A percentile compares a stretch with the other conserved stretches of the same genome.
These are phyloP conservation scores for Dasypolia templi DNA, from an alignment of 2,888 invertebrate genomes.

Conservation along the genomic window DNA sequence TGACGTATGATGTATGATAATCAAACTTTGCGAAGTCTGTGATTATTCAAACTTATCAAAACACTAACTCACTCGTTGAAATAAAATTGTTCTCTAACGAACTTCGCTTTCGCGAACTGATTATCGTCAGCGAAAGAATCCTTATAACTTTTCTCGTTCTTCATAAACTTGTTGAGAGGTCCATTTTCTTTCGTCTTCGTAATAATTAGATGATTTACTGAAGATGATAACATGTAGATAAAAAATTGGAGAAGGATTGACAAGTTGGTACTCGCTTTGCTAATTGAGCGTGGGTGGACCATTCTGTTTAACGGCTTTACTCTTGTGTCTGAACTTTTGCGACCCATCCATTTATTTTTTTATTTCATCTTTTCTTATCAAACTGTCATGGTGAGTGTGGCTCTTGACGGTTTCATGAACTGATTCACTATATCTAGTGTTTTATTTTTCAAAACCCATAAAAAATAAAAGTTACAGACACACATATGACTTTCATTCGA, in stretches of 20 bases:
- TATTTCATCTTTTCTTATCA: background rate
- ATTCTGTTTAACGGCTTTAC: background rate
- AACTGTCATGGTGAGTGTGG: background rate
- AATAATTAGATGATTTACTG: conserved; percentile 26
- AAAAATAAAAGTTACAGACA: too few species aligned
- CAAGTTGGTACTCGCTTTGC: background rate
- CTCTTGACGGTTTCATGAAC: background rate
- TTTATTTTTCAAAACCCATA: too few species aligned
- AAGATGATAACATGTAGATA: background rate
- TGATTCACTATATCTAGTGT: too few species aligned
- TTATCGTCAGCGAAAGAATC: conserved; percentile 45
- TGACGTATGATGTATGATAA: conserved; percentile 10
- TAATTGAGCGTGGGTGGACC: background rate
- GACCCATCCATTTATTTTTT: background rate
- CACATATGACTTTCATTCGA: background rate
- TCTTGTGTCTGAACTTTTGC: background rate
- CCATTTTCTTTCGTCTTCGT: conserved; percentile 28
- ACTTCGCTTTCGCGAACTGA: conserved; percentile 40
- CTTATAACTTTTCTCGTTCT: conserved; percentile 53
- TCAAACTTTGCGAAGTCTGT: conserved; percentile 26
- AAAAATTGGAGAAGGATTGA: background rate
- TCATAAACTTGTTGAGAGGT: conserved; percentile 39
- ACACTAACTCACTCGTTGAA: conserved; percentile 43
- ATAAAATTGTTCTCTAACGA: conserved; percentile 46
- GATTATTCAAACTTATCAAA: conserved; percentile 36